phyloP scores from a whole-genome alignment of 2,797 vertebrate species.

The Malacoctenus gilli region DNA sequence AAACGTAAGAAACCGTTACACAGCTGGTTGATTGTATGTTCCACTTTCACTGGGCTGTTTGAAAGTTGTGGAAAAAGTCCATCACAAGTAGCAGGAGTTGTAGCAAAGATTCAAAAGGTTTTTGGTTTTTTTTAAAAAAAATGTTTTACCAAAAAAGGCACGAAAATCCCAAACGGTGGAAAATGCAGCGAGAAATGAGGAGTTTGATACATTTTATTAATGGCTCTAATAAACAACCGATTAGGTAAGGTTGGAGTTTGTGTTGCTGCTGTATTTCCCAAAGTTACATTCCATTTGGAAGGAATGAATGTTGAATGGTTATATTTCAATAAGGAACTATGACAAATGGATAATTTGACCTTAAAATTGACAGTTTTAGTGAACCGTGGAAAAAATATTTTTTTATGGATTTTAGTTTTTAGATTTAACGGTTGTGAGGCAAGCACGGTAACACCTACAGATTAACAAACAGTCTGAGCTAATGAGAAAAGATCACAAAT shows the following conservation, averaged over 20 bases:
- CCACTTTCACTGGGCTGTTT: not conserved
- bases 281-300: not conserved
- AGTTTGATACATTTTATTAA: no score
- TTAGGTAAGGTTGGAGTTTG: no score
- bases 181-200: no score
- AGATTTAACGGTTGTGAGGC: not conserved
- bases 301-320: not conserved
- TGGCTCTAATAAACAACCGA: not conserved
- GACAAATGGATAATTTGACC: not conserved
- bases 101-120: no score
- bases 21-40: not conserved
- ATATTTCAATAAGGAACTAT: not conserved
- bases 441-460: not conserved
- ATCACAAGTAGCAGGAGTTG: not conserved
- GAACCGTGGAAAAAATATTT: no score
- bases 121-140: not conserved
- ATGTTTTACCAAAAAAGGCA: no score
- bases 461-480: conserved; percentile 6
- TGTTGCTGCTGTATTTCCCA: not conserved
- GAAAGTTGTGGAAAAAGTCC: not conserved
- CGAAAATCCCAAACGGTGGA: no score
- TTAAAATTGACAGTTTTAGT: not conserved
- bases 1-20: not conserved
- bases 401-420: not conserved
- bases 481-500: not conserved